Evolutionary conservation across 2,797 vertebrate species (phyloP).

Genomic region (Enteromius radiatus): DNA sequence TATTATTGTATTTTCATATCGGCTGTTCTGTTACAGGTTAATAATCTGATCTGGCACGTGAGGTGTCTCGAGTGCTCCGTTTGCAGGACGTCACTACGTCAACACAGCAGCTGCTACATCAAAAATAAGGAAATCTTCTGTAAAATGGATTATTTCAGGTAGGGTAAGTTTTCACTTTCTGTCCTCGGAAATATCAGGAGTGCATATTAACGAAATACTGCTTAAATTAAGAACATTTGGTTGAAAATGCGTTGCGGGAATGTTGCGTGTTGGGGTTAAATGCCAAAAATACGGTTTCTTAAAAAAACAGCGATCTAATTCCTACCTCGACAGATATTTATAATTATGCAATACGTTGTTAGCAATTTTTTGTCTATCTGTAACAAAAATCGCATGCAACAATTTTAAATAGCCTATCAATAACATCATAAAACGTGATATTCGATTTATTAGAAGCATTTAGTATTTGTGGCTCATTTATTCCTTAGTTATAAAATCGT

Average conservation of each 20-base stretch:
- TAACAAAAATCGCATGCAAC: not conserved
- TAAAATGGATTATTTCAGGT: conserved; percentile 99
- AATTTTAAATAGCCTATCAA: not conserved
- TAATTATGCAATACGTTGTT: too few relatives aligned
- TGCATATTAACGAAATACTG: not conserved
- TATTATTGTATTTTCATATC: not conserved
- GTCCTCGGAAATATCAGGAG: conserved; percentile 60
- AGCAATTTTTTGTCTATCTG: too few relatives aligned
- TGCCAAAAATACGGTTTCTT: not conserved
- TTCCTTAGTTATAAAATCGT: not conserved
- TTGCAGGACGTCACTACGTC: conserved; percentile 93
- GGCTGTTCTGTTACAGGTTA: conserved; percentile 82
- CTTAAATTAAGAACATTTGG: not conserved
- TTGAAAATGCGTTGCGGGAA: not conserved
- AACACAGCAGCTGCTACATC: conserved; percentile 99
- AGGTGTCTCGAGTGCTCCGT: conserved; percentile 97
- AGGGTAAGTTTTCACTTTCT: conserved; percentile 82
- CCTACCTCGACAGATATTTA: not conserved
- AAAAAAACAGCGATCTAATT: not conserved
- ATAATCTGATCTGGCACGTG: conserved; percentile 98
- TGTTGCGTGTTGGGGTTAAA: not conserved
- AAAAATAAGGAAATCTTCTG: conserved; percentile 99
- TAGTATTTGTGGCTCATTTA: not conserved
- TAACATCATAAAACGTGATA: not conserved
- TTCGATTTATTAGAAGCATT: not conserved